phyloP scores from a whole-genome alignment of 2,888 invertebrate genomes.

The Craniophora ligustri region DNA sequence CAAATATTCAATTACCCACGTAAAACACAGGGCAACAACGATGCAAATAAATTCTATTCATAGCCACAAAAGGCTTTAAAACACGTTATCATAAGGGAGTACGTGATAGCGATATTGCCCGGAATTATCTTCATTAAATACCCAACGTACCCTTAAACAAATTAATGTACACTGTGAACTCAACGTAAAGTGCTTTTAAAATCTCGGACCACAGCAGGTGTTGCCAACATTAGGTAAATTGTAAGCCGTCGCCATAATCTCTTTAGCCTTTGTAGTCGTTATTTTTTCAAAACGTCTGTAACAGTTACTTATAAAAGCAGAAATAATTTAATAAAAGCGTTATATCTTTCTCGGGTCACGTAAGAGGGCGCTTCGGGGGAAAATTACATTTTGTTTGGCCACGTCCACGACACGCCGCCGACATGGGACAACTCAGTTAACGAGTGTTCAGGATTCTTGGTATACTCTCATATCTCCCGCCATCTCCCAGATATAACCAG shows the following conservation, averaged over 20 bases:
- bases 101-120: conserved; percentile 52
- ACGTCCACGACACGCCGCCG: conserved; percentile 75
- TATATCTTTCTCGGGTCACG: conserved; percentile 87
- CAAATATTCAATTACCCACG: conserved; percentile 29
- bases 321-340: conserved; percentile 87
- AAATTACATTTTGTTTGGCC: conserved; percentile 88
- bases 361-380: conserved; percentile 83
- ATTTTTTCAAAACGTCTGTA: conserved; percentile 76
- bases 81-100: conserved; percentile 50
- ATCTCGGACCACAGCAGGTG: conserved; percentile 61
- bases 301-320: conserved; percentile 82
- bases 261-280: conserved; percentile 72
- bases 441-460: conserved; percentile 83
- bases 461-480: conserved; percentile 81
- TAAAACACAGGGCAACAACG: conserved; percentile 17
- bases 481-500: conserved; percentile 71
- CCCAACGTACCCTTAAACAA: conserved; percentile 56
- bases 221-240: conserved; percentile 57
- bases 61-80: conserved; percentile 32
- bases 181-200: conserved; percentile 60
- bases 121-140: conserved; percentile 59
- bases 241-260: conserved; percentile 68
- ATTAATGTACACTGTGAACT: conserved; percentile 59
- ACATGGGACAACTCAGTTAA: conserved; percentile 86
- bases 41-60: conserved; percentile 36